These are phyloP conservation scores for Drosophila virilis DNA, from an alignment of 1,140 invertebrate species.

Conservation along the genomic window DNA sequence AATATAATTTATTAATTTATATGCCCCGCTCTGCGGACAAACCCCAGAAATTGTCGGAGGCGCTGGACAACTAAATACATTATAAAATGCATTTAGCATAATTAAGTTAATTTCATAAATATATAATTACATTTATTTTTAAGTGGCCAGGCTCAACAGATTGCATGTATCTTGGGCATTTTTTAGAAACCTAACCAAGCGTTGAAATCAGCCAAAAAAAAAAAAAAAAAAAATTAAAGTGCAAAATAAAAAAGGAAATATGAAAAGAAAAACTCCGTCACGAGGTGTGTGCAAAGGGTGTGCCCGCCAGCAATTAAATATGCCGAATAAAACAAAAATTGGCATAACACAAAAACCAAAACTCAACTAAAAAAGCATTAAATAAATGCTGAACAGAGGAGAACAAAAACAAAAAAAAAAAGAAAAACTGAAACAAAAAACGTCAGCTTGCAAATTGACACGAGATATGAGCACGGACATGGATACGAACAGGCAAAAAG, in stretches of 20 bases:
- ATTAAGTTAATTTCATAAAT: constrained; percentile 82
- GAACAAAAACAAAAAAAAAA: constrained; percentile 34
- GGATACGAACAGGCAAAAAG: constrained; percentile 61
- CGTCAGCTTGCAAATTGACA: constrained; percentile 79
- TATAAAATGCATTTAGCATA: constrained; percentile 79
- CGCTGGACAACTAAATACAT: constrained; percentile 64
- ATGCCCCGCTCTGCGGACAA: constrained; percentile 58
- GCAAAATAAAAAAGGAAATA: constrained; percentile 13
- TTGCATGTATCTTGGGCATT: constrained; percentile 68
- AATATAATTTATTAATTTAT: constrained; percentile 74
- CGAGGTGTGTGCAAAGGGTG: constrained; percentile 68
- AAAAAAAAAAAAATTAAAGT: constrained; percentile 47
- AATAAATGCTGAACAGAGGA: constrained; percentile 58
- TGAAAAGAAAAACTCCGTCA: constrained; percentile 29
- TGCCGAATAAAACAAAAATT: constrained; percentile 49
- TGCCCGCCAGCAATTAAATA: constrained; percentile 71
- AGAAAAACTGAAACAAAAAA: constrained; percentile 38
- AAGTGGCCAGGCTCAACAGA: constrained; percentile 41
- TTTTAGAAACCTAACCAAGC: constrained; percentile 71
- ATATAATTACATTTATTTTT: constrained; percentile 72
- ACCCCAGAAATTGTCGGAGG: constrained; percentile 22
- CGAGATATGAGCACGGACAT: constrained; percentile 80
- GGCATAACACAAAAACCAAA: constrained; percentile 54
- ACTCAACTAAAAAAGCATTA: constrained; percentile 74
- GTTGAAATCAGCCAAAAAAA: constrained; percentile 46